These are phyloP conservation scores for Yponomeuta cagnagella DNA, from an alignment of 2,888 invertebrate species.

Conservation along the genomic window DNA sequence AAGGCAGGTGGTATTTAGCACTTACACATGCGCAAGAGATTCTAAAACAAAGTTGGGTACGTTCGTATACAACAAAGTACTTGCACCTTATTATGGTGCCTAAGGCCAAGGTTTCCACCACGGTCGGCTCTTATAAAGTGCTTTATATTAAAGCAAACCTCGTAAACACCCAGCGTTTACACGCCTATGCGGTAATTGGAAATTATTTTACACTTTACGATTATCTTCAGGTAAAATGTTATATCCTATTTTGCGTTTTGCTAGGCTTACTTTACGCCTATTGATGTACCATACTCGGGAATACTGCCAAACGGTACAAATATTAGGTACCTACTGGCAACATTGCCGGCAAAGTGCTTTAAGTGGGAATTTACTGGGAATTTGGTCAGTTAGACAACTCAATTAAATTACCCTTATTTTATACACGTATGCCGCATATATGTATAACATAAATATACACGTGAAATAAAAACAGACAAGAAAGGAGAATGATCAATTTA, in stretches of 20 bases:
- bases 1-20: not conserved
- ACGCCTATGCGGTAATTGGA: constrained; percentile 8
- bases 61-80: not conserved
- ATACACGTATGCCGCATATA: too few relatives aligned
- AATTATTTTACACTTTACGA: constrained; percentile 18
- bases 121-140: not conserved
- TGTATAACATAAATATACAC: too few relatives aligned
- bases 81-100: not conserved
- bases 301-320: too few relatives aligned
- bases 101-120: not conserved
- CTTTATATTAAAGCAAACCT: constrained; percentile 37
- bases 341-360: too few relatives aligned
- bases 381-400: too few relatives aligned
- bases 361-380: too few relatives aligned
- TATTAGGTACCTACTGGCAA: too few relatives aligned
- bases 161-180: constrained; percentile 34
- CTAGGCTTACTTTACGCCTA: not conserved
- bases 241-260: not conserved
- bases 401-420: too few relatives aligned
- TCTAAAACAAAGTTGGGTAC: not conserved
- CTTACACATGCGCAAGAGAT: not conserved
- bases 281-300: too few relatives aligned
- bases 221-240: constrained; percentile 11
- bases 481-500: too few relatives aligned
- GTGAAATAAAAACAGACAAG: too few relatives aligned